Percentiles rank a stretch among this genome's conserved stretches.
These are phyloP conservation scores for Corvus moneduloides DNA, from an alignment of 2,113 vertebrate genomes.

Conservation along the genomic window DNA sequence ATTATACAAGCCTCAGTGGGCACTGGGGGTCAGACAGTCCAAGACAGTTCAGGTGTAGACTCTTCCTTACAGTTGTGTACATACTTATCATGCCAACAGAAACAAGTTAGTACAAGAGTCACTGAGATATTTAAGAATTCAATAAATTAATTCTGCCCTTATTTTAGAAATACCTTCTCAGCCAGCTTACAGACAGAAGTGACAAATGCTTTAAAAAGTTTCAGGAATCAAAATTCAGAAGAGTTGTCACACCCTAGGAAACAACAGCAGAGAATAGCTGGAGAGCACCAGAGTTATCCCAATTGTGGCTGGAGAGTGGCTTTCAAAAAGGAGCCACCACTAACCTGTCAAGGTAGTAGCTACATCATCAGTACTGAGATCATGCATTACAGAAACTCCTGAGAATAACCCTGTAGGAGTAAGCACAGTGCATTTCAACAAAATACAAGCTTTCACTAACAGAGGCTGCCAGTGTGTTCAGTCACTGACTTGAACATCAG, in stretches of 20 bases:
- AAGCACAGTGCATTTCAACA: background rate
- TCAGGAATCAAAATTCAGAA: background rate
- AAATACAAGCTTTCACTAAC: background rate
- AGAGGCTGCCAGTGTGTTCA: background rate
- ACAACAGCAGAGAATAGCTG: background rate
- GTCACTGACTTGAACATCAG: background rate
- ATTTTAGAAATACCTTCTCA: background rate
- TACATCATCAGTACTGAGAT: background rate
- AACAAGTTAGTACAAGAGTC: background rate
- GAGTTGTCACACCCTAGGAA: background rate
- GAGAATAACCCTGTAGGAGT: background rate
- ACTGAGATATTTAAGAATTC: background rate
- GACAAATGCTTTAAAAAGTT: background rate
- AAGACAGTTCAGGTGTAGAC: background rate
- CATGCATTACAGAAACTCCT: background rate
- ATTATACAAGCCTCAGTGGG: background rate
- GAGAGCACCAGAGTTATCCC: background rate
- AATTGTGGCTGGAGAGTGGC: accelerated
- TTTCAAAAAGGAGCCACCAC: background rate
- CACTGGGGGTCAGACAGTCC: background rate
- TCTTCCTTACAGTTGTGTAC: background rate
- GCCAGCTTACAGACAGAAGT: background rate
- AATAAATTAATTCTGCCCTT: background rate
- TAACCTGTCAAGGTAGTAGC: background rate
- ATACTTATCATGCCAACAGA: background rate